Evolutionary conservation across 2,797 vertebrate genomes (phyloP).

Genomic region (Iguana delicatissima): DNA sequence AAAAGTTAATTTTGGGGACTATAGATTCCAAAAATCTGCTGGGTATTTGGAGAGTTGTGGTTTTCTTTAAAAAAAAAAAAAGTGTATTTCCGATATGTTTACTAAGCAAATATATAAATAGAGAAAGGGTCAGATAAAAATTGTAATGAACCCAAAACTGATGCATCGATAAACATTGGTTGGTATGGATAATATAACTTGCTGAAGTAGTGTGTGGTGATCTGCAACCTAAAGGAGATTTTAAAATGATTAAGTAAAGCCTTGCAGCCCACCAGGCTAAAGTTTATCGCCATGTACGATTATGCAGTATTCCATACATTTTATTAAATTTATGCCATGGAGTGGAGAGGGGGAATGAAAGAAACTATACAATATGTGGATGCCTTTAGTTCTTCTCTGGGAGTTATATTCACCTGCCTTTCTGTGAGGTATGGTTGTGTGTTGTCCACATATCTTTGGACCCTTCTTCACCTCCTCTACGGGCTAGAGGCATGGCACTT

Average conservation of each 20-base stretch:
- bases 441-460: background rate
- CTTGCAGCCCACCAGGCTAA: background rate
- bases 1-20: no score
- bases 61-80: no score
- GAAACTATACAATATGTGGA: background rate
- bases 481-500: background rate
- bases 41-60: no score
- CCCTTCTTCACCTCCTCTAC: background rate
- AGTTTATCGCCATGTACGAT: background rate
- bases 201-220: no score
- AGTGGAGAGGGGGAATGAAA: background rate
- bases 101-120: background rate
- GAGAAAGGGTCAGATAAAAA: background rate
- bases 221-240: background rate
- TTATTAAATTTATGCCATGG: background rate
- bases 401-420: background rate
- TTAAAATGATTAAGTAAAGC: no score
- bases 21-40: no score
- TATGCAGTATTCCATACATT: background rate
- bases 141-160: background rate
- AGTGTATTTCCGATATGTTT: no score
- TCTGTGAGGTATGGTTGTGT: background rate
- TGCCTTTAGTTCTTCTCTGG: background rate
- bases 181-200: background rate
- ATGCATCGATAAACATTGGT: background rate